Conservation (phyloP, 2,888 invertebrate species). For the Dicycla oo region DNA sequence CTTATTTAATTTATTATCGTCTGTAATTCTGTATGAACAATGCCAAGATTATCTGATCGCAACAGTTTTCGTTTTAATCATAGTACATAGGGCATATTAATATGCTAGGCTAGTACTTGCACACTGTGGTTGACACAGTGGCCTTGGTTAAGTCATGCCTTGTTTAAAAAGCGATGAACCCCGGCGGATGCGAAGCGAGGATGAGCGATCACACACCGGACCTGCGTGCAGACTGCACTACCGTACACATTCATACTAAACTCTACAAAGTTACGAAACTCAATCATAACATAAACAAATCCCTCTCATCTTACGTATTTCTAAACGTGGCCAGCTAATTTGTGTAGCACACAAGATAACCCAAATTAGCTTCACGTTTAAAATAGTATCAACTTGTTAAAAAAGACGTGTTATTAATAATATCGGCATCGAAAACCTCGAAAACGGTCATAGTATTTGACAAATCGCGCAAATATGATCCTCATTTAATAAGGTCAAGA, state of each 20-base stretch:
- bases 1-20: slow-evolving; percentile 85
- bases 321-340: slow-evolving; percentile 60
- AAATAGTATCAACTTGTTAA: slow-evolving; percentile 48
- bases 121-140: slow-evolving; percentile 86
- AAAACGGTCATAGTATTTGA: slow-evolving; percentile 46
- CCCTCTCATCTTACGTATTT: slow-evolving; percentile 40
- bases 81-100: slow-evolving; percentile 82
- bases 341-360: slow-evolving; percentile 46
- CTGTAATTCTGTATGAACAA: slow-evolving; percentile 82
- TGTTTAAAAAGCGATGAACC: slow-evolving; percentile 83
- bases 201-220: slow-evolving; percentile 48
- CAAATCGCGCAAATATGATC: slow-evolving; percentile 58
- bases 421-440: slow-evolving; percentile 49
- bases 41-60: slow-evolving; percentile 75
- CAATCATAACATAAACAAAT: slow-evolving; percentile 9
- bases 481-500: slow-evolving; percentile 53
- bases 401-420: slow-evolving; percentile 43
- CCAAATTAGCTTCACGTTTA: slow-evolving; percentile 59
- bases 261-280: slow-evolving; percentile 16
- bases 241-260: slow-evolving; percentile 22
- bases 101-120: slow-evolving; percentile 86
- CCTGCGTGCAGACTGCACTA: slow-evolving; percentile 67
- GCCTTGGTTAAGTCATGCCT: slow-evolving; percentile 85
- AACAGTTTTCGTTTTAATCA: slow-evolving; percentile 74
- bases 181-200: slow-evolving; percentile 68